Conservation (phyloP, 2,797 vertebrate genomes). For the Mallotus villosus region DNA sequence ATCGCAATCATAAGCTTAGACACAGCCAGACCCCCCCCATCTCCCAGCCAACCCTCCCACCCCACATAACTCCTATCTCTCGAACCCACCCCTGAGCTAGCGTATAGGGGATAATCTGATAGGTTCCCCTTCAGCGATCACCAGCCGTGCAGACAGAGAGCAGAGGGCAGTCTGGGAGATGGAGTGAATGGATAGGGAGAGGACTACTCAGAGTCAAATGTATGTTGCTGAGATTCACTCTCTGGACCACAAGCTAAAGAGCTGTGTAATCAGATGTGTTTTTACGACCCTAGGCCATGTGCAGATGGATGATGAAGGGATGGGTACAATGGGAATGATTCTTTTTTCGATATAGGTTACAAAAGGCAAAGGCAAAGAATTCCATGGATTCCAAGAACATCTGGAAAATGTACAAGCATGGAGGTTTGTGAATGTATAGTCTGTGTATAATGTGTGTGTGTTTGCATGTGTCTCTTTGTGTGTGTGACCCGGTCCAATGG, state of each 20-base stretch:
- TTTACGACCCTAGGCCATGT: constrained; percentile 19
- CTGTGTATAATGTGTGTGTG: not conserved
- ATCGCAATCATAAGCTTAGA: constrained; percentile 68
- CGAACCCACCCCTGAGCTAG: constrained; percentile 47
- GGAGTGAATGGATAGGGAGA: constrained; percentile 13
- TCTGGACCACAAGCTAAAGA: constrained; percentile 41
- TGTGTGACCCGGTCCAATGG: not conserved
- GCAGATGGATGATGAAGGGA: too few relatives aligned
- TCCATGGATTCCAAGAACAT: too few relatives aligned
- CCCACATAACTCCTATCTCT: constrained; percentile 52
- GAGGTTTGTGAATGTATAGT: too few relatives aligned
- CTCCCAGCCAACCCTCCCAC: not conserved
- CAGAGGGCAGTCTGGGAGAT: constrained; percentile 34
- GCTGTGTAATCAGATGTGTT: constrained; percentile 49
- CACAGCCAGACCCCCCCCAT: constrained; percentile 46
- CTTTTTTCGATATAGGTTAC: not conserved
- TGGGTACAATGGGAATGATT: too few relatives aligned
- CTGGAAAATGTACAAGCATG: too few relatives aligned
- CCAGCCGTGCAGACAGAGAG: constrained; percentile 53
- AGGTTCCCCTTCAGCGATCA: constrained; percentile 74
- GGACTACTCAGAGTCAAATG: constrained; percentile 29
- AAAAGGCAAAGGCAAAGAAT: too few relatives aligned
- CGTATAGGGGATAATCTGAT: constrained; percentile 71
- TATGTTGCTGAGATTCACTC: constrained; percentile 38
- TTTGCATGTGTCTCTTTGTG: not conserved